Evolutionary conservation across 2,797 vertebrate genomes (phyloP), one percentile per base, ranked within the genome.

Genomic region (Neostethus bicornis): DNA sequence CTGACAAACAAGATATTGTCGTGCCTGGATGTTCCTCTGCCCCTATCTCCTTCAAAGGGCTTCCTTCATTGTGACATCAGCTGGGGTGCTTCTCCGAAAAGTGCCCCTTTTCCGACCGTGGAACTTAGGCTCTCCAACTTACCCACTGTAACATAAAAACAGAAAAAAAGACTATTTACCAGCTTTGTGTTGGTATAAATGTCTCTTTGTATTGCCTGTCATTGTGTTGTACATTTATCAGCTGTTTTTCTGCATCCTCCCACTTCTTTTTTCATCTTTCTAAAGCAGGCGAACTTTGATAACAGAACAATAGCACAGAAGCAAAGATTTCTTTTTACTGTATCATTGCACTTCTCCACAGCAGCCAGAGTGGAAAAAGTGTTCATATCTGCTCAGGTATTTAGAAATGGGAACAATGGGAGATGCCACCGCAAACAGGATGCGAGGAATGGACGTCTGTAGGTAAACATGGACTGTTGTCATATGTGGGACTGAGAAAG

Each of bases 31-130:
- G 73, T 80, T 82, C 73, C 77, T 73, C 41, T 81, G 76, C 89
- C 91, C 88, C 57, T 84, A 92, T 93, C 21, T 29, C 55, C 84
- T 90, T 93, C 91, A 92, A 91, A 92, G 84, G 71, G 58, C 80
- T 89, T 90, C 87, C 85, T 84, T 13, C 35, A 64, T 48, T 73
- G 80, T 92, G 91, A 92, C 87, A 91, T 92, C 90, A 92, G 70
- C 65, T 53, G 67, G 62, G 70, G 64, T 70, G 57, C 47, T 58
- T 45, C 55, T 62, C 53, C 47, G 50, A 49, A 60, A 79, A 23
- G 56, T 77, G 58, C 34, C 43, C 43, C 47, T 37, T 19, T 49
- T 43, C 51, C 71, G 43, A 42, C 46, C 61, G 43, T 81, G 39
- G 76, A 37, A 49, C 50, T 29, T 4, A 21, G 47, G 53, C 21